A percentile compares a stretch with the other conserved stretches of the same genome.
Conservation (phyloP, 2,888 invertebrate species). For the Agonum fuliginosum region DNA sequence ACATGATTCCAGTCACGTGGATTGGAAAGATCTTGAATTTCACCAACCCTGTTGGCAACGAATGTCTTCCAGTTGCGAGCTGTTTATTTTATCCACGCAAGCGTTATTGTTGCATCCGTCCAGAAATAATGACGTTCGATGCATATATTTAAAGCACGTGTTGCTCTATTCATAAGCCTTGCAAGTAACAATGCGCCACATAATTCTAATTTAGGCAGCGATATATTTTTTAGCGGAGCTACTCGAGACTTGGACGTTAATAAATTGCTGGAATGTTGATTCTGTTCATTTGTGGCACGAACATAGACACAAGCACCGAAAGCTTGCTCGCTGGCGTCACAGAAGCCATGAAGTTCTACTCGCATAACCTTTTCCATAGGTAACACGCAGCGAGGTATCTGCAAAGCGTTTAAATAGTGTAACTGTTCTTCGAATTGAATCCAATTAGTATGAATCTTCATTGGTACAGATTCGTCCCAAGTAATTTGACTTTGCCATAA, state of each 20-base stretch:
- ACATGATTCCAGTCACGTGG: slow-evolving; percentile 47
- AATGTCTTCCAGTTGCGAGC: slow-evolving; percentile 60
- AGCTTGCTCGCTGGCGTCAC: slow-evolving; percentile 39
- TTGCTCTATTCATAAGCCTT: slow-evolving; percentile 10
- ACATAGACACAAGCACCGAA: slow-evolving; percentile 44
- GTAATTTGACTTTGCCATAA: slow-evolving; percentile 61
- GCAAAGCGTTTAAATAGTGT: neutral
- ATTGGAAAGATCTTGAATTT: slow-evolving; percentile 57
- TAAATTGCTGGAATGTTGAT: slow-evolving; percentile 8
- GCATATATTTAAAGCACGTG: neutral
- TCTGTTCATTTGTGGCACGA: neutral
- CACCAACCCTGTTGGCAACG: slow-evolving; percentile 61
- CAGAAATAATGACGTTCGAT: slow-evolving; percentile 30
- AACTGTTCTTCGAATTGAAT: slow-evolving; percentile 11
- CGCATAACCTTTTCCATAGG: neutral
- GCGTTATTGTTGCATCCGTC: slow-evolving; percentile 60
- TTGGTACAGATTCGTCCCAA: slow-evolving; percentile 62
- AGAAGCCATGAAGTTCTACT: slow-evolving; percentile 38
- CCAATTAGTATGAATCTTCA: slow-evolving; percentile 6
- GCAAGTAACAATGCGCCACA: slow-evolving; percentile 30
- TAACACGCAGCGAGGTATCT: slow-evolving; percentile 2
- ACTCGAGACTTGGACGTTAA: slow-evolving; percentile 37
- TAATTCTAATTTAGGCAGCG: slow-evolving; percentile 15
- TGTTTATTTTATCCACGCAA: slow-evolving; percentile 58
- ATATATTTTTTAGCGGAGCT: slow-evolving; percentile 32